Evolutionary conservation across 2,113 vertebrate genomes (phyloP), one percentile per base, ranked within the genome.

Genomic region (Sula dactylatra): DNA sequence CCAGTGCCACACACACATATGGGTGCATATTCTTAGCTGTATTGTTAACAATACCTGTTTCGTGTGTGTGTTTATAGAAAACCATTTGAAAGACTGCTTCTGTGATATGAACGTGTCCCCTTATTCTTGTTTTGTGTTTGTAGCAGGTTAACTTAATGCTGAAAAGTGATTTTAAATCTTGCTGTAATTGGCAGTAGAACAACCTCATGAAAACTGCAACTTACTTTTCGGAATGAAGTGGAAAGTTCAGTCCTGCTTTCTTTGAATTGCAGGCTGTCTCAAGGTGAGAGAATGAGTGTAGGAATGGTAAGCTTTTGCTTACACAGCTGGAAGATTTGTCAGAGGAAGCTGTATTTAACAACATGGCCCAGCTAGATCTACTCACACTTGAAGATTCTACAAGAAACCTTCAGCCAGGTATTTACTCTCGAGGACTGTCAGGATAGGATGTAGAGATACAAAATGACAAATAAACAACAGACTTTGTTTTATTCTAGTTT

Each of bases 211-310:
- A 86, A 78, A 45, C 31, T 44, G 15, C 2, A 5, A 9, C 11
- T 56, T 66, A 9, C 11, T 58, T 66, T 71, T 91, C 50, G 40
- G 40, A 82, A 56, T 50, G 7, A 81, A 90, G 38, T 49, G 56
- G 77, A 55, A 76, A 96, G 38, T 49, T 59, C 20, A 6, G 4
- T 81, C 38, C 47, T 90, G 32, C 42, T 84, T 61, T 52, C 50
- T 82, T 76, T 82, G 56, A 62, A n/a, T 19, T 67, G 62, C 50
- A 89, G 27, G 7, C 12, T 64, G 32, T 80, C 42, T 79, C 67
- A 71, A 73, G 70, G 56, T 0, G 0, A 45, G 27, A 47, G 36
- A 29, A 38, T 59, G 34, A 71, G 11, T 2, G 0, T 56, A 19
- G 40, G 44, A 69, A 40, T 26, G 59, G 65, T 54, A 22, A 78